Evolutionary conservation across 2,113 vertebrate genomes (phyloP).

Genomic region (Dunckerocampus dactyliophorus): DNA sequence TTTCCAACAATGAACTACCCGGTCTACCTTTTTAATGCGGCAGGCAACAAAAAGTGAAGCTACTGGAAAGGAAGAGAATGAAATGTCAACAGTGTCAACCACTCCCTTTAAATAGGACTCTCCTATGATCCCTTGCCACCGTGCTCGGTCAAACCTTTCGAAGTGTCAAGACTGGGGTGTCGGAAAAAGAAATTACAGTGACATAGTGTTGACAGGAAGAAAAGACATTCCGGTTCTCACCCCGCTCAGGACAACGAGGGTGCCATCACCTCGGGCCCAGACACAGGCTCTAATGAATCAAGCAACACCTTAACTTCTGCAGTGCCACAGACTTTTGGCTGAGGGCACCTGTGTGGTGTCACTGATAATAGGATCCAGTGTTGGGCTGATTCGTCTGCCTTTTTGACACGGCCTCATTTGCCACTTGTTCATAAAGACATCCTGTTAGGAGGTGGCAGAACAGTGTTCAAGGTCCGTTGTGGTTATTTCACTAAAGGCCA

Average conservation of each 20-base stretch:
- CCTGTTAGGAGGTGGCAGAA: constrained; percentile 78
- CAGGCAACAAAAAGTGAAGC: constrained; percentile 50
- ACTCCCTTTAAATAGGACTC: constrained; percentile 74
- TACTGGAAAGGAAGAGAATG: constrained; percentile 54
- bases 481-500: constrained; percentile 61
- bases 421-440: constrained; percentile 81
- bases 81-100: constrained; percentile 83
- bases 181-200: constrained; percentile 86
- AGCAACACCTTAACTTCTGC: constrained; percentile 92
- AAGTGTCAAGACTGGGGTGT: constrained; percentile 78
- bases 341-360: constrained; percentile 77
- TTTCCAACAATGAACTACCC: constrained; percentile 50
- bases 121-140: constrained; percentile 72
- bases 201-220: constrained; percentile 86
- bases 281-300: constrained; percentile 93
- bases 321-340: constrained; percentile 80
- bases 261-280: constrained; percentile 80
- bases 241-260: constrained; percentile 80
- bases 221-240: constrained; percentile 78
- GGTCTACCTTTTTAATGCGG: constrained; percentile 40
- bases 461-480: constrained; percentile 68
- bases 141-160: constrained; percentile 67
- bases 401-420: constrained; percentile 90
- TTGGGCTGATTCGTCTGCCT: constrained; percentile 77
- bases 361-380: constrained; percentile 85